Percentiles rank a stretch among this genome's conserved stretches.
phyloP scores from a whole-genome alignment of 2,113 vertebrate species.

The Hoplias malabaricus region DNA sequence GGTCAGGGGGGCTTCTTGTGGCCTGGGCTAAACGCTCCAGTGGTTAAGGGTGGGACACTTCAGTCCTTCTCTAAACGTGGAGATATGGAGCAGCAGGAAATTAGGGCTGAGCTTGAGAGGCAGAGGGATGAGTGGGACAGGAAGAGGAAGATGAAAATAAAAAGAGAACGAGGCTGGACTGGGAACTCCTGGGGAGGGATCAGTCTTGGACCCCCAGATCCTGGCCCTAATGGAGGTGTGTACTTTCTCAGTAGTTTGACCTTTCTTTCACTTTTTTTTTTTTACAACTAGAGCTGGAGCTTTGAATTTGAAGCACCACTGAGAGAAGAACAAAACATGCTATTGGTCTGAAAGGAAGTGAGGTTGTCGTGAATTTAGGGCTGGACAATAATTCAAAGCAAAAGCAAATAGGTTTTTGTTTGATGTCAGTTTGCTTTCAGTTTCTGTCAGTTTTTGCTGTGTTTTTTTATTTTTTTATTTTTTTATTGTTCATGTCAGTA shows the following conservation, averaged over 20 bases:
- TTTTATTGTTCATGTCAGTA: too few relatives aligned
- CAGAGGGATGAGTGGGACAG: conserved; percentile 84
- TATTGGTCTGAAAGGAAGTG: too few relatives aligned
- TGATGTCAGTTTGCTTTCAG: too few relatives aligned
- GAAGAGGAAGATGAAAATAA: conserved; percentile 79
- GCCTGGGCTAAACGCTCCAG: conserved; percentile 87
- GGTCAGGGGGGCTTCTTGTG: conserved; percentile 88
- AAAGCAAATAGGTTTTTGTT: too few relatives aligned
- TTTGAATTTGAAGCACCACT: too few relatives aligned
- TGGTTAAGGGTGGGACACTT: conserved; percentile 71
- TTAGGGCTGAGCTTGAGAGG: conserved; percentile 73
- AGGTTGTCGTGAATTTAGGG: too few relatives aligned
- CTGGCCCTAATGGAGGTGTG: conserved; percentile 90
- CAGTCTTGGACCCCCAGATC: conserved; percentile 85
- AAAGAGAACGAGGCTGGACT: conserved; percentile 90
- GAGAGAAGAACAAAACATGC: too few relatives aligned
- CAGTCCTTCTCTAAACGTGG: conserved; percentile 74
- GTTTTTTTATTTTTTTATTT: too few relatives aligned
- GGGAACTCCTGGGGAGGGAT: conserved; percentile 87
- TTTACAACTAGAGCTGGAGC: too few relatives aligned
- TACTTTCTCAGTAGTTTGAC: neutral
- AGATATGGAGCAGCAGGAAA: conserved; percentile 75
- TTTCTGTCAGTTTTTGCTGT: too few relatives aligned
- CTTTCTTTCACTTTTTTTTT: too few relatives aligned
- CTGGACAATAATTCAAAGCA: too few relatives aligned